Conservation (phyloP, 2,113 vertebrate species). For the Pandion haliaetus region DNA sequence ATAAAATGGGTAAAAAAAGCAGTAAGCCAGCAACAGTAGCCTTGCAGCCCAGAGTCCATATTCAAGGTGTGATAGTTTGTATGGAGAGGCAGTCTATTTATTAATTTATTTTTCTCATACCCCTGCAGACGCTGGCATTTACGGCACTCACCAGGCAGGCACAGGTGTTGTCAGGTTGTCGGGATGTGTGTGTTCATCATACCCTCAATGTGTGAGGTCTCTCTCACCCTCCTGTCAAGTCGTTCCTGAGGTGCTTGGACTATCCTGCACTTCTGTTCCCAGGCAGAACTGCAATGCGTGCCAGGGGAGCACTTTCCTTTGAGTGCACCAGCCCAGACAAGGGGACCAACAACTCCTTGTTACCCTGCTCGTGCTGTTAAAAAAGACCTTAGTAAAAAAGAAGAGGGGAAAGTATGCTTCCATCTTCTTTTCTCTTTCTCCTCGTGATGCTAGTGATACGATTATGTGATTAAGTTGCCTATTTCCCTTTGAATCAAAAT, state of each 20-base stretch:
- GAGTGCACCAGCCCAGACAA: neutral
- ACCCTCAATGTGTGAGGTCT: neutral
- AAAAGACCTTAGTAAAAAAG: neutral
- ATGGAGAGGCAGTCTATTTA: neutral
- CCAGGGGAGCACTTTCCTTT: neutral
- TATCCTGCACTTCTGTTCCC: neutral
- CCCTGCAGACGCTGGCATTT: accelerated
- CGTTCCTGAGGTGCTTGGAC: neutral
- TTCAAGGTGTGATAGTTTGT: neutral
- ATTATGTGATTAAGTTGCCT: neutral
- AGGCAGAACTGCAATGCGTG: neutral
- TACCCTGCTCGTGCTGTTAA: neutral
- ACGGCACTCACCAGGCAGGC: neutral
- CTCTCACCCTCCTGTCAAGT: neutral
- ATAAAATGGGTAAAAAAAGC: neutral
- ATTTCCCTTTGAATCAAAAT: neutral
- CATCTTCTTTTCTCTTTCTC: neutral
- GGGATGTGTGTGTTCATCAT: neutral
- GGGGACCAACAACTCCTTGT: neutral
- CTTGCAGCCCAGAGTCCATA: neutral
- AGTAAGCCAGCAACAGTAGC: neutral
- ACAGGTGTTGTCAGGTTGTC: neutral
- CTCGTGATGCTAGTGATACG: neutral
- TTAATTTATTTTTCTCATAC: neutral
- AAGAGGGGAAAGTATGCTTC: neutral